Evolutionary conservation across 2,888 invertebrate species (phyloP).

Genomic region (Pristionchus mayeri): DNA sequence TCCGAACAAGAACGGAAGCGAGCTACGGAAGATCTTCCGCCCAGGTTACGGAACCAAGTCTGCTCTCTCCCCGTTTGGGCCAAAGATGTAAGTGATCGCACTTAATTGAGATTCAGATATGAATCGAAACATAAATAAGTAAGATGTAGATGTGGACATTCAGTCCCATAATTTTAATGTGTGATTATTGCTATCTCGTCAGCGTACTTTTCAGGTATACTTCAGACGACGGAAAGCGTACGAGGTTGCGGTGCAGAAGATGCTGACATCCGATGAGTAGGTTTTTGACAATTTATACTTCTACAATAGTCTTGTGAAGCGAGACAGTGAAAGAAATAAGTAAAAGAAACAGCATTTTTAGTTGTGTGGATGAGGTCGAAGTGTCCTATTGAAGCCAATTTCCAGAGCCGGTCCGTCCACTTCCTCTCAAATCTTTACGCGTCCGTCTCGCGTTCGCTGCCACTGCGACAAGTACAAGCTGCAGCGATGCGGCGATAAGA

Average conservation of each 20-base stretch:
- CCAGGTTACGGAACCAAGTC: not conserved
- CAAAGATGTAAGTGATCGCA: not conserved
- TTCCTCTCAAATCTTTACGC: not conserved
- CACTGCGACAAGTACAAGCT: slow-evolving; percentile 5
- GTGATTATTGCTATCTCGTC: not conserved
- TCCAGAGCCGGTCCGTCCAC: not conserved
- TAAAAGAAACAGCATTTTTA: not conserved
- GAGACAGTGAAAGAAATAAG: not conserved
- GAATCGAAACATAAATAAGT: not conserved
- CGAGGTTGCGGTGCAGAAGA: not conserved
- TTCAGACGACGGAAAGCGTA: not conserved
- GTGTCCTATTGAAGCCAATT: too few relatives aligned
- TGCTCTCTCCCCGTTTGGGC: not conserved
- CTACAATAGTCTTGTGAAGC: not conserved
- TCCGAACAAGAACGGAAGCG: too few relatives aligned
- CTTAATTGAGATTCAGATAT: not conserved
- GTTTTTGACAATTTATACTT: not conserved
- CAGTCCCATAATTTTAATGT: not conserved
- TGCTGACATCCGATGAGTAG: not conserved
- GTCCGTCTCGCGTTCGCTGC: not conserved
- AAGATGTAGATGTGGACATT: not conserved
- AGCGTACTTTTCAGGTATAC: not conserved
- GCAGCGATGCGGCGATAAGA: not conserved
- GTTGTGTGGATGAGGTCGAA: not conserved
- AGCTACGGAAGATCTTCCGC: not conserved